A percentile compares a stretch with the other conserved stretches of the same genome.
phyloP scores from a whole-genome alignment of 2,113 vertebrate species.

The Oreochromis aureus region DNA sequence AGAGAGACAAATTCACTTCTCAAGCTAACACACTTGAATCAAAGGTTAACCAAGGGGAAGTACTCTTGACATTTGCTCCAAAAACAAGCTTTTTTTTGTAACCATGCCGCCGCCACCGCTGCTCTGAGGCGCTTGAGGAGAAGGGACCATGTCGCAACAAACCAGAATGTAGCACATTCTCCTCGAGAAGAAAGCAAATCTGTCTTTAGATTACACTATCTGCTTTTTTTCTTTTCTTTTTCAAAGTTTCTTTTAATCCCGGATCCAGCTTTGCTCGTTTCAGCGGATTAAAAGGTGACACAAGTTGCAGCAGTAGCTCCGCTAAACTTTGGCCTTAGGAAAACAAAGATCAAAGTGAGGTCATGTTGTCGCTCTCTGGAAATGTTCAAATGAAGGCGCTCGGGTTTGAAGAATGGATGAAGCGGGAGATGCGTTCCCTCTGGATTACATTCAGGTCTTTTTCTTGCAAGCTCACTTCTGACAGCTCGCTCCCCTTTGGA shows the following conservation, averaged over 20 bases:
- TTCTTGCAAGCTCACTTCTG: conserved; percentile 24
- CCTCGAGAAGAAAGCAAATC: not conserved
- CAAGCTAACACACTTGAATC: not conserved
- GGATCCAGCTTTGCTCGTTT: not conserved
- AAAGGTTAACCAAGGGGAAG: not conserved
- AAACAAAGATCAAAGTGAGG: conserved; percentile 19
- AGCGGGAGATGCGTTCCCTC: not conserved
- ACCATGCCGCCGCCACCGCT: not conserved
- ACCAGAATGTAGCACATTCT: not conserved
- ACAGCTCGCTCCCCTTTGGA: conserved; percentile 6
- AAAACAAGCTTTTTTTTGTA: not conserved
- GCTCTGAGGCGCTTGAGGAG: not conserved
- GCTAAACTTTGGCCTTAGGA: conserved; percentile 17
- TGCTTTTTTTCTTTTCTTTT: not conserved
- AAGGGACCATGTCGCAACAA: not conserved
- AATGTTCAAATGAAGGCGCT: not conserved
- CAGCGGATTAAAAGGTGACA: not conserved
- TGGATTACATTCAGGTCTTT: conserved; percentile 28
- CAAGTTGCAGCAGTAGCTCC: not conserved
- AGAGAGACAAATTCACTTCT: not conserved
- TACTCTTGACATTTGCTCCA: not conserved
- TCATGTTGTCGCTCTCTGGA: conserved; percentile 10
- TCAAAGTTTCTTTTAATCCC: not conserved
- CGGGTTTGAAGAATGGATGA: conserved; percentile 19
- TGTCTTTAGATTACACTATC: not conserved